Conservation (phyloP, 2,888 invertebrate genomes). For the Trachelus stipa region DNA sequence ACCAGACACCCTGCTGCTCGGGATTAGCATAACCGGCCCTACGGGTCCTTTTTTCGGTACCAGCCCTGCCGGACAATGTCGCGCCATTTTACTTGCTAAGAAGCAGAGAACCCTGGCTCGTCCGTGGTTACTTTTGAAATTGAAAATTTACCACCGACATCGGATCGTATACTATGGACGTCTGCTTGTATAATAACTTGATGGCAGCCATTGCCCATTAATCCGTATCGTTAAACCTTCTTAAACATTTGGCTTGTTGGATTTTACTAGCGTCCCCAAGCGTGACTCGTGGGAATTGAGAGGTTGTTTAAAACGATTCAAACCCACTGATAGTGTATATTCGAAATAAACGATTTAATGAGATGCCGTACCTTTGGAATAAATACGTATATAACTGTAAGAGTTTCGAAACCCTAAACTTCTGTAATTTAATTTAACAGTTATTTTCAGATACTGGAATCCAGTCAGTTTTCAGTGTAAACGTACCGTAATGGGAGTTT, state of each 20-base stretch:
- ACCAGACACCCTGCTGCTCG: background rate
- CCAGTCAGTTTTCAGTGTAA: background rate
- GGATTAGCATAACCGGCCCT: conserved; percentile 46
- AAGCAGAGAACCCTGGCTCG: background rate
- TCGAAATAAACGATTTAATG: background rate
- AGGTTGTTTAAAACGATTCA: background rate
- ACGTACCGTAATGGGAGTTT: background rate
- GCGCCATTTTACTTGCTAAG: conserved; percentile 2
- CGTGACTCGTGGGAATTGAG: background rate
- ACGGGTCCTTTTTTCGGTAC: conserved; percentile 32
- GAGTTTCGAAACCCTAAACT: background rate
- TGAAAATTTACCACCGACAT: background rate
- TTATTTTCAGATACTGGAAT: background rate
- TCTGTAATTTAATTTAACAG: background rate
- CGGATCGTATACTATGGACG: background rate
- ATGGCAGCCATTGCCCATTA: background rate
- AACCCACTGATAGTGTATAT: background rate
- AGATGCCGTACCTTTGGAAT: background rate
- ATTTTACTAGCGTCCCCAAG: background rate
- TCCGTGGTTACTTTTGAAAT: background rate
- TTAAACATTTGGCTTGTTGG: background rate
- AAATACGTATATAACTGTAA: background rate
- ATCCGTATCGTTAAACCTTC: background rate
- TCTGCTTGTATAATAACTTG: background rate
- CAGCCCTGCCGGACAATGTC: conserved; percentile 2